phyloP scores from a whole-genome alignment of 2,888 invertebrate genomes.

The Mythimna lalbum region DNA sequence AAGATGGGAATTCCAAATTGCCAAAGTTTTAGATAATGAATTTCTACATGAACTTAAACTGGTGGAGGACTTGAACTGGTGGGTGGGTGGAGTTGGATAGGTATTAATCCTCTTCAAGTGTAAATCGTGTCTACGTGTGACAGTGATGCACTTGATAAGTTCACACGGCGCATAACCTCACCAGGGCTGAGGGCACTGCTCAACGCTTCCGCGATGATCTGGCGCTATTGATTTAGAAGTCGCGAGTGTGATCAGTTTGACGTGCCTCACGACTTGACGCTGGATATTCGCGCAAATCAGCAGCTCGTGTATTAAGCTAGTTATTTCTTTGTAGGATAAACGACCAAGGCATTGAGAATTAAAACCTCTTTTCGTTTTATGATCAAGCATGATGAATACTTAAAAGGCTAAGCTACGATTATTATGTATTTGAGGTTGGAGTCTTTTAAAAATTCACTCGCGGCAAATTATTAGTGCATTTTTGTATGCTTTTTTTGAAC shows the following conservation, averaged over 20 bases:
- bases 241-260: conserved; percentile 59
- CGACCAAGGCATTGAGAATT: conserved; percentile 21
- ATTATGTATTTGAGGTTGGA: no score
- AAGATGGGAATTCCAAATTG: conserved; percentile 36
- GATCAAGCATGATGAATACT: background rate
- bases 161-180: conserved; percentile 47
- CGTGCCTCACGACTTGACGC: conserved; percentile 60
- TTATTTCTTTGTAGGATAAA: conserved; percentile 52
- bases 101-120: conserved; percentile 8
- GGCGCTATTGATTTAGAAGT: conserved; percentile 59
- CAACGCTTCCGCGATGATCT: conserved; percentile 59
- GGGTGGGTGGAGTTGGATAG: conserved; percentile 2
- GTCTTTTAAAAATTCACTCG: no score
- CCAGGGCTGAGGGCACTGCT: conserved; percentile 42
- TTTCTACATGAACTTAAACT: conserved; percentile 2
- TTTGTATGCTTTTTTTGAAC: no score
- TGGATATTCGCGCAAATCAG: conserved; percentile 47
- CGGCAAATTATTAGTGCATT: no score
- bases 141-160: conserved; percentile 66
- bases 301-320: conserved; percentile 44
- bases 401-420: no score
- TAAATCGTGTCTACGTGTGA: conserved; percentile 58
- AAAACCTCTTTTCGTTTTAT: conserved; percentile 17
- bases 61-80: background rate
- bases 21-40: conserved; percentile 28